phyloP scores from a whole-genome alignment of 2,113 vertebrate genomes.

The Glaucomys volans region DNA sequence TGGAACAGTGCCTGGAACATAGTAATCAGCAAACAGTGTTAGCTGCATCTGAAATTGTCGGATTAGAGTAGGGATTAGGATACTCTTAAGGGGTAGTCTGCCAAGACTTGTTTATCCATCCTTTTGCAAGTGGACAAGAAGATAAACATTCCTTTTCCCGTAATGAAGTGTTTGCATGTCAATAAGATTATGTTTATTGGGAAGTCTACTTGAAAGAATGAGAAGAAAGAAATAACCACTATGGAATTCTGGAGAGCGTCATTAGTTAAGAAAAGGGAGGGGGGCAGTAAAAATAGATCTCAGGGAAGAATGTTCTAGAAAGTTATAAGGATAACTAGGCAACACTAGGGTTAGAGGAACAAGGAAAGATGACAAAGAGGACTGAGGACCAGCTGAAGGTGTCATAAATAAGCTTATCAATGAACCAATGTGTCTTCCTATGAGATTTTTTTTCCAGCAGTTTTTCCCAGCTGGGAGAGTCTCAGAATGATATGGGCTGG shows the following conservation, averaged over 20 bases:
- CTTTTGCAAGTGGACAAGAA: background rate
- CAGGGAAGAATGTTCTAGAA: background rate
- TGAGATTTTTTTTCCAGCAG: background rate
- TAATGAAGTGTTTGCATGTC: background rate
- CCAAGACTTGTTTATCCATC: background rate
- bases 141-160: background rate
- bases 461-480: background rate
- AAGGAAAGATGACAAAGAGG: background rate
- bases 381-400: background rate
- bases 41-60: background rate
- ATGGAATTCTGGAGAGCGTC: background rate
- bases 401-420: background rate
- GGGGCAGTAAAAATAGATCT: background rate
- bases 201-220: conserved; percentile 18
- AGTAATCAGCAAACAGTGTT: background rate
- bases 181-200: background rate
- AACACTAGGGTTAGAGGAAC: background rate
- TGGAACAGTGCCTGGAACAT: background rate
- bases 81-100: background rate
- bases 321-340: background rate
- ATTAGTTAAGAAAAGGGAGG: background rate
- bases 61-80: background rate
- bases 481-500: background rate
- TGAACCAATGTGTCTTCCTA: background rate
- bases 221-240: background rate